Conservation (phyloP, 1,140 invertebrate genomes). For the Pseudomyrmex gracilis region DNA sequence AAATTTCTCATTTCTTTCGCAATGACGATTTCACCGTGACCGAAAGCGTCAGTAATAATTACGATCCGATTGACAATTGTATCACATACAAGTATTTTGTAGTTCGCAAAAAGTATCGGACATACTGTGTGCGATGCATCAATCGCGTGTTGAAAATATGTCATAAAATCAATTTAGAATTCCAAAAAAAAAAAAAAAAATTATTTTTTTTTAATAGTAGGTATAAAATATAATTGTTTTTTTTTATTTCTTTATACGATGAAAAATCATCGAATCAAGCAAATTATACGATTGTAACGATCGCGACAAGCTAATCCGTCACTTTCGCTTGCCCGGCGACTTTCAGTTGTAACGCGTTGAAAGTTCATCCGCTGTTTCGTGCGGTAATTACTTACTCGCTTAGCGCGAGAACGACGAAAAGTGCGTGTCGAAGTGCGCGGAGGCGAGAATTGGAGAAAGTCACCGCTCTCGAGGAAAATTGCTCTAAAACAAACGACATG, state of each 20-base stretch:
- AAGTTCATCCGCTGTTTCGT: conserved; percentile 78
- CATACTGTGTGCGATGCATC: neutral
- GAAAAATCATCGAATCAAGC: neutral
- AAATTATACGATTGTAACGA: too few relatives aligned
- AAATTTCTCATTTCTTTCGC: conserved; percentile 77
- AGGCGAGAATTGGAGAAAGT: conserved; percentile 72
- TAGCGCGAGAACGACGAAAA: conserved; percentile 73
- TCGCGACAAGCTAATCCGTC: conserved; percentile 50
- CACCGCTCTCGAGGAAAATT: conserved; percentile 32
- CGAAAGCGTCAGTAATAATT: conserved; percentile 78
- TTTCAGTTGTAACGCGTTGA: conserved; percentile 70
- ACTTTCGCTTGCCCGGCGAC: conserved; percentile 76
- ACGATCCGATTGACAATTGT: conserved; percentile 55
- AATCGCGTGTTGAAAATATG: too few relatives aligned
- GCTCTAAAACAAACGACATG: conserved; percentile 50
- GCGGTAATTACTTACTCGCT: conserved; percentile 73
- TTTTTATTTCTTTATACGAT: neutral
- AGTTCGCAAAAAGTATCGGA: neutral
- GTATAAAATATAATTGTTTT: neutral
- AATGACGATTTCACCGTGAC: conserved; percentile 78
- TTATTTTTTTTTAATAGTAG: too few relatives aligned
- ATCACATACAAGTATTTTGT: conserved; percentile 63
- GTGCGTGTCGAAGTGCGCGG: conserved; percentile 58
- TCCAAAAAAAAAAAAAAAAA: too few relatives aligned
- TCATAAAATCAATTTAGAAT: too few relatives aligned